A percentile compares a stretch with the other conserved stretches of the same genome.
Conservation (phyloP, 2,113 vertebrate genomes). For the Sapajus apella region DNA sequence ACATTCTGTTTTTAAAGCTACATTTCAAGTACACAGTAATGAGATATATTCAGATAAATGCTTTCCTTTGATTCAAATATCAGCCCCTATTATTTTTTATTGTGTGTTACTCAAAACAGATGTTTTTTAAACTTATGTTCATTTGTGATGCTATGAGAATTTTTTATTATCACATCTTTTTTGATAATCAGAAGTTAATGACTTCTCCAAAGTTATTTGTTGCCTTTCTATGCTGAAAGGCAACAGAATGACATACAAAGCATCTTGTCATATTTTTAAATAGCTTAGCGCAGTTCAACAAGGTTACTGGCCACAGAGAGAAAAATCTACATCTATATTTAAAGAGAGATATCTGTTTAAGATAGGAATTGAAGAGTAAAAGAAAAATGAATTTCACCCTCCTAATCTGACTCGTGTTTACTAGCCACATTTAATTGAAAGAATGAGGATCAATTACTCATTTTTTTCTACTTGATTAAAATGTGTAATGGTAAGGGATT, state of each 20-base stretch:
- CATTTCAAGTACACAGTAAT: not conserved
- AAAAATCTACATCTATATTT: not conserved
- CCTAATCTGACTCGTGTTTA: not conserved
- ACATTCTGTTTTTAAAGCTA: not conserved
- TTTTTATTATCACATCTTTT: not conserved
- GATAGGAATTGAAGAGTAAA: not conserved
- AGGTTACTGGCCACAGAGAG: not conserved
- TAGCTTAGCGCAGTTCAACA: not conserved
- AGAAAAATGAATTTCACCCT: not conserved
- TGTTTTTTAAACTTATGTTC: not conserved
- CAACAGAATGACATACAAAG: not conserved
- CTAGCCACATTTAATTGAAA: not conserved
- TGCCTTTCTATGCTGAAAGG: not conserved
- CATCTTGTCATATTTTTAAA: not conserved
- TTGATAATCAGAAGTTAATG: not conserved
- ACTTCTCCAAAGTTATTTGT: not conserved
- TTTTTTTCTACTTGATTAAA: slow-evolving; percentile 28
- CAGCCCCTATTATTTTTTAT: not conserved
- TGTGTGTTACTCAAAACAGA: not conserved
- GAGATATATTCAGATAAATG: not conserved
- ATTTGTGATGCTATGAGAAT: not conserved
- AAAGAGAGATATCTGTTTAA: not conserved
- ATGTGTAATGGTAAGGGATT: not conserved
- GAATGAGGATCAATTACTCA: not conserved
- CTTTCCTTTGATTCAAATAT: not conserved